Conservation (phyloP, 1,140 invertebrate species). For the Potamilus streckersoni region DNA sequence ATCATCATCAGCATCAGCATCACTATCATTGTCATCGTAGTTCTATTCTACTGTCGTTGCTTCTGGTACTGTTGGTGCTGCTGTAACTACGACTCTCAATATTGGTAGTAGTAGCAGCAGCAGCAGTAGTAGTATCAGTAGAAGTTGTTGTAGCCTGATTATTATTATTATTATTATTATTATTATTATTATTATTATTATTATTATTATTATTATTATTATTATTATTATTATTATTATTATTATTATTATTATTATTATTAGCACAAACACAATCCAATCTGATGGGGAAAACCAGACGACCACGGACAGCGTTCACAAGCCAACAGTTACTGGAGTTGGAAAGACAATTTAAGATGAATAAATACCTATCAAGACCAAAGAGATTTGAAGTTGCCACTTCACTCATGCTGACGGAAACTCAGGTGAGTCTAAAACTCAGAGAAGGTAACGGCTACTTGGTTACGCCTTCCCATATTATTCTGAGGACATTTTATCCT, state of each 20-base stretch:
- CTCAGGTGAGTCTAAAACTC: constrained; percentile 79
- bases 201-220: not conserved
- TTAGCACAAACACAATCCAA: constrained; percentile 56
- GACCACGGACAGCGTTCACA: constrained; percentile 97
- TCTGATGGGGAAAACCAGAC: constrained; percentile 85
- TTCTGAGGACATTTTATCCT: not conserved
- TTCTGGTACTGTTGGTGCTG: not conserved
- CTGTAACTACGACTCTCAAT: not conserved
- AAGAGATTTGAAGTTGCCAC: constrained; percentile 99
- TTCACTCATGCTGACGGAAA: constrained; percentile 97
- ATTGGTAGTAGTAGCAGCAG: no score
- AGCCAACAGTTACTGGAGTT: constrained; percentile 97
- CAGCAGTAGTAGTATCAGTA: no score
- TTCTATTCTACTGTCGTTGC: not conserved
- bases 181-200: no score
- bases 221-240: not conserved
- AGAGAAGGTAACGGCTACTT: not conserved
- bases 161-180: no score
- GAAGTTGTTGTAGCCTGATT: no score
- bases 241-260: constrained; percentile 18
- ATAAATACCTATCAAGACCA: constrained; percentile 98
- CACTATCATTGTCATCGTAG: no score
- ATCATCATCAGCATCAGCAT: no score
- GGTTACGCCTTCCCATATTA: not conserved
- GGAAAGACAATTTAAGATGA: constrained; percentile 98